Evolutionary conservation across 2,797 vertebrate species (phyloP).

Genomic region (Eulemur coronatus): DNA sequence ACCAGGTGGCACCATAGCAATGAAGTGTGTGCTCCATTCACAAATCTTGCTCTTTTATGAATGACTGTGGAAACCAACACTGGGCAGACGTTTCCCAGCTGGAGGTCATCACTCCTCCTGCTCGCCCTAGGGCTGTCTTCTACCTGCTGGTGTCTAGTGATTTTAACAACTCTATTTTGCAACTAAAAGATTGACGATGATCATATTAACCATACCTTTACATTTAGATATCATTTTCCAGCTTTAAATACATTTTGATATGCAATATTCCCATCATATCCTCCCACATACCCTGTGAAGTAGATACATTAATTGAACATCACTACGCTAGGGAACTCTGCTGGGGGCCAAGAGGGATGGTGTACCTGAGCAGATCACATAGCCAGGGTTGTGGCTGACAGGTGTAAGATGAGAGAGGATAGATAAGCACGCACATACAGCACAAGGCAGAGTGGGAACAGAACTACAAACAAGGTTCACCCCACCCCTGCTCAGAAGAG

Average conservation of each 20-base stretch:
- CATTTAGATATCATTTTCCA: background rate
- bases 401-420: background rate
- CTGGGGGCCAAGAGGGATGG: background rate
- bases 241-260: conserved; percentile 5
- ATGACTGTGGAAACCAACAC: background rate
- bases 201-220: background rate
- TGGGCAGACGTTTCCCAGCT: background rate
- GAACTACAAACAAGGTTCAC: background rate
- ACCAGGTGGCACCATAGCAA: conserved; percentile 36
- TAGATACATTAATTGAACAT: background rate
- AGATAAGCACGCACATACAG: background rate
- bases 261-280: background rate
- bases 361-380: background rate
- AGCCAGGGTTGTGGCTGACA: background rate
- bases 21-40: conserved; percentile 28
- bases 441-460: background rate
- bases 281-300: background rate
- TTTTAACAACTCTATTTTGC: conserved; percentile 9
- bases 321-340: background rate
- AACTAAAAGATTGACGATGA: background rate
- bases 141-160: background rate
- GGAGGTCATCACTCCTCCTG: background rate
- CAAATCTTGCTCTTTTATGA: conserved; percentile 25
- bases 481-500: background rate
- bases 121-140: background rate